Percentiles rank a stretch among this genome's conserved stretches.
Conservation (phyloP, 2,888 invertebrate species). For the Litoditis marina region DNA sequence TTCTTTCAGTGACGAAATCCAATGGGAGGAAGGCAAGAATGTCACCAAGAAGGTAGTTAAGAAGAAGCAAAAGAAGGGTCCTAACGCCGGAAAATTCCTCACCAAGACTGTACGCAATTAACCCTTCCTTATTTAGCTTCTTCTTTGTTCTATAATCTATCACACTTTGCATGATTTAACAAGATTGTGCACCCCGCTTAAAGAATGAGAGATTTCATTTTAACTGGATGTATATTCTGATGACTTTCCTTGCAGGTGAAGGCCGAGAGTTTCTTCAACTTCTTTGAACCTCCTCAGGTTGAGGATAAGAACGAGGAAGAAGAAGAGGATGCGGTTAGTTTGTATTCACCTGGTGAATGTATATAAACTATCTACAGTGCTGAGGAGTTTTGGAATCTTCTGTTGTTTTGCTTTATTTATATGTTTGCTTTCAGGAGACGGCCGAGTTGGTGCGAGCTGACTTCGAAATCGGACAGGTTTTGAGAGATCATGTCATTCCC, state of each 20-base stretch:
- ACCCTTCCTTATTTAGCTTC: background rate
- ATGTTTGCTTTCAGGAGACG: slow-evolving; percentile 70
- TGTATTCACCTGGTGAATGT: too few species aligned
- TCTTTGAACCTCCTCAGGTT: slow-evolving; percentile 81
- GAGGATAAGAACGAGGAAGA: slow-evolving; percentile 51
- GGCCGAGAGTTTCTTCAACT: slow-evolving; percentile 98
- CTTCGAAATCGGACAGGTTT: slow-evolving; percentile 97
- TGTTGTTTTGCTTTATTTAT: too few species aligned
- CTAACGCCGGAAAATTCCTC: slow-evolving; percentile 53
- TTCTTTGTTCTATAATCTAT: background rate
- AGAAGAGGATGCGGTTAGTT: slow-evolving; percentile 48
- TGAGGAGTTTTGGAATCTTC: slow-evolving; percentile 1
- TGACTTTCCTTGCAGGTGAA: slow-evolving; percentile 72
- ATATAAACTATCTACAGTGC: too few species aligned
- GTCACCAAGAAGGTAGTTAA: slow-evolving; percentile 85
- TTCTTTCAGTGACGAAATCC: slow-evolving; percentile 79
- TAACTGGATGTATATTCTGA: background rate
- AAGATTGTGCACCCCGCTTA: too few species aligned
- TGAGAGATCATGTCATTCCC: slow-evolving; percentile 93
- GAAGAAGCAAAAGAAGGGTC: slow-evolving; percentile 86
- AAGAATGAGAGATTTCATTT: too few species aligned
- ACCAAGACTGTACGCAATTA: slow-evolving; percentile 44
- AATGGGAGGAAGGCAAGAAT: slow-evolving; percentile 96
- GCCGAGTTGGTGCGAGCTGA: slow-evolving; percentile 83
- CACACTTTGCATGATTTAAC: background rate